Conservation (phyloP, 2,797 vertebrate genomes). For the Basileuterus tristriatus region DNA sequence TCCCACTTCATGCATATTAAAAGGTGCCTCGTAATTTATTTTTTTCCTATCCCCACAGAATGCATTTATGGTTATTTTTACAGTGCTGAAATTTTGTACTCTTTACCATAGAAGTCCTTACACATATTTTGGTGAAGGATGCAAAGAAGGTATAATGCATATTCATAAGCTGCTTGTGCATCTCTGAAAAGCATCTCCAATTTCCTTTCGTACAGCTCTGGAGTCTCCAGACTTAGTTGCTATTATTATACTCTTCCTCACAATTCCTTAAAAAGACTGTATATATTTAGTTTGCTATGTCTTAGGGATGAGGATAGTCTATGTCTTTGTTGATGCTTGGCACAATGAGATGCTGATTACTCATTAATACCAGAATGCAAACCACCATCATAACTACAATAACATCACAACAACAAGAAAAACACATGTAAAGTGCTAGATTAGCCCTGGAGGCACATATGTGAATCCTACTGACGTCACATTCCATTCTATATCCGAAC, state of each 20-base stretch:
- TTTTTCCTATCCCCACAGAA: not conserved
- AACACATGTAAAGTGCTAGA: not conserved
- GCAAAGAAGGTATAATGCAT: not conserved
- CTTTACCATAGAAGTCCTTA: not conserved
- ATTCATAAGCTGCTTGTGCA: not conserved
- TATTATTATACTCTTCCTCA: not conserved
- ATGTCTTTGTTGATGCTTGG: not conserved
- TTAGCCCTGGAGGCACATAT: not conserved
- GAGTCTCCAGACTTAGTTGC: not conserved
- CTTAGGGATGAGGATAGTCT: not conserved
- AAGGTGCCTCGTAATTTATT: not conserved
- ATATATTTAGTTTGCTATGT: not conserved
- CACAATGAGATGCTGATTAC: constrained; percentile 1
- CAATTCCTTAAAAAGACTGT: not conserved
- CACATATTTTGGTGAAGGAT: not conserved
- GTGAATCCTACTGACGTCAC: not conserved
- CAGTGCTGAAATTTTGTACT: not conserved
- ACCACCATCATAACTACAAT: not conserved
- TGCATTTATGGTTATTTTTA: not conserved
- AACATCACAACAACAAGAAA: constrained; percentile 7
- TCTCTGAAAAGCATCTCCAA: not conserved
- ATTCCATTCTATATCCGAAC: not conserved
- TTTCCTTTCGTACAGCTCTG: not conserved
- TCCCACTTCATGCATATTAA: not conserved
- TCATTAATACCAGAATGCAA: constrained; percentile 6